Percentiles rank a stretch among this genome's conserved stretches.
phyloP scores from a whole-genome alignment of 2,797 vertebrate genomes.

The Sebastes oblongus region DNA sequence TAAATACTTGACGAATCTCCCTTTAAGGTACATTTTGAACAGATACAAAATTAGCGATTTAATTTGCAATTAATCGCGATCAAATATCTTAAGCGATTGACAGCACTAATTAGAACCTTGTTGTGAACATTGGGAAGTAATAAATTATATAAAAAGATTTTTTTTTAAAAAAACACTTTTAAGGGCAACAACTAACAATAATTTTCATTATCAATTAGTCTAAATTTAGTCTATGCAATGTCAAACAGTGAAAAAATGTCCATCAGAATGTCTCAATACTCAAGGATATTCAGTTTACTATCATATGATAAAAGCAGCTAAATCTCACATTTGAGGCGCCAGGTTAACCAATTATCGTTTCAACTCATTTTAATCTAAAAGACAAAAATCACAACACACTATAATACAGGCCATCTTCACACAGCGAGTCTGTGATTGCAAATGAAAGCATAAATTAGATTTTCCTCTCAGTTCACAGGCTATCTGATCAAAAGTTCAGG shows the following conservation, averaged over 20 bases:
- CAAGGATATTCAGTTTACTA: background rate
- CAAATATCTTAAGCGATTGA: too few species aligned
- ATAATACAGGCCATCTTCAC: background rate
- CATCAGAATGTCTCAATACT: rapidly evolving
- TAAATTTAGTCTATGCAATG: too few species aligned
- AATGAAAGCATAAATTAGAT: slow-evolving; percentile 14
- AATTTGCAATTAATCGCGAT: too few species aligned
- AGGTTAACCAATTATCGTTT: background rate
- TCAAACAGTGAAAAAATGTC: background rate
- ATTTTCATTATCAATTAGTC: background rate
- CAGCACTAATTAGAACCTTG: too few species aligned
- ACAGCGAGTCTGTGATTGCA: background rate
- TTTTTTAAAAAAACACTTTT: background rate
- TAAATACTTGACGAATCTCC: too few species aligned
- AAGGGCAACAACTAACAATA: background rate
- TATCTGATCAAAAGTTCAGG: slow-evolving; percentile 10
- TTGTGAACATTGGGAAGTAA: background rate
- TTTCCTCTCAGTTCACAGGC: background rate
- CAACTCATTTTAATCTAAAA: background rate
- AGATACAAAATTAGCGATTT: too few species aligned
- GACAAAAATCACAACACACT: background rate
- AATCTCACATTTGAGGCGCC: background rate
- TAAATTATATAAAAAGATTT: background rate
- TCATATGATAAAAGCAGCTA: background rate
- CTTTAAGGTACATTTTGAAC: too few species aligned